Evolutionary conservation across 2,113 vertebrate species (phyloP), one percentile per base, ranked within the genome.

Genomic region (Formicarius rufipectus): DNA sequence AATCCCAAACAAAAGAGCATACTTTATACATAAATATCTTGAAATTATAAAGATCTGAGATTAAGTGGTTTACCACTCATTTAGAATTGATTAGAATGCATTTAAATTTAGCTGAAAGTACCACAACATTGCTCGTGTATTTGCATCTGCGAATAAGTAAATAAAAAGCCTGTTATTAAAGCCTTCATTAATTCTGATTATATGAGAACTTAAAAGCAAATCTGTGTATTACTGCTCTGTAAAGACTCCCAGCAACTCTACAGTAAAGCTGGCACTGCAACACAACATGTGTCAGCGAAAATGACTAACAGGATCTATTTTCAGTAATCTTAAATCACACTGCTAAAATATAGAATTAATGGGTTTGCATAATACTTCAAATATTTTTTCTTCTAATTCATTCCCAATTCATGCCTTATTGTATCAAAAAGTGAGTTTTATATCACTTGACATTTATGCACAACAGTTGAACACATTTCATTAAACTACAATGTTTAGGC

Each of bases 81-180:
- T 96, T 95, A 96, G 91, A 94, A 97, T 91, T 96, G 93, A 96
- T 97, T 95, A 93, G 95, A 96, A 96, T 96, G 94, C 12, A 97
- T 97, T 95, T 96, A 95, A 94, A 96, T 96, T 87, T 95, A 96
- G 96, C 95, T 94, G 96, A 58, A 96, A 97, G 94, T 91, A 96
- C 94, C 95, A 87, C 92, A 97, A 96, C 89, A 94, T 63, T 80
- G 95, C 95, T 94, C 87, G 28, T 95, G 87, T 95, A 96, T 96
- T 96, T 97, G 94, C 95, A 97, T 97, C 83, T 95, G 91, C 66
- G 19, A 96, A 89, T 94, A 96, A 97, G 95, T 96, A 97, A 97
- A 97, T 97, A 97, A 97, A 96, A 97, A 97, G 95, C 94, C 87
- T 87, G 91, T 94, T 97, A 95, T 94, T 93, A 96, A 98, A 98